These are phyloP conservation scores for Sarcoramphus papa DNA, from an alignment of 2,797 vertebrate genomes.

Conservation along the genomic window DNA sequence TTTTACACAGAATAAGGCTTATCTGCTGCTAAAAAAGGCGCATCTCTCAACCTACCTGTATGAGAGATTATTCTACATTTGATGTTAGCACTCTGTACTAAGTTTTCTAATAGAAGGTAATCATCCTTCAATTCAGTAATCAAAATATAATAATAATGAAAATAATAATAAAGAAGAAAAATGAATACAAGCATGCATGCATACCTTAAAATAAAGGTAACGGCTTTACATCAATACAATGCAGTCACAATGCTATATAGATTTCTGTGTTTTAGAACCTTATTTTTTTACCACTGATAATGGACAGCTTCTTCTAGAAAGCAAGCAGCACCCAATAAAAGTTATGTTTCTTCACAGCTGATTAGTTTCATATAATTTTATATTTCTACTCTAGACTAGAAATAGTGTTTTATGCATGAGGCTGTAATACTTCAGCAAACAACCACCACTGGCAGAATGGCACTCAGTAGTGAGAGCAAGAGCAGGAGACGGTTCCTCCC, in stretches of 20 bases:
- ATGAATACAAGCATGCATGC: neutral
- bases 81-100: neutral
- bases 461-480: neutral
- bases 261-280: neutral
- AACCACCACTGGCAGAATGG: neutral
- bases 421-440: neutral
- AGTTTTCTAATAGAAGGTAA: neutral
- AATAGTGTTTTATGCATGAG: neutral
- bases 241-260: neutral
- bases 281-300: neutral
- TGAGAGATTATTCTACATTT: neutral
- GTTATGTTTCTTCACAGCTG: neutral
- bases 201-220: neutral
- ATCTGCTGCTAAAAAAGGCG: neutral
- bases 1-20: neutral
- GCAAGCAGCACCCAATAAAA: neutral
- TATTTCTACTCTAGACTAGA: neutral
- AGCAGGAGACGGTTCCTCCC: fast-evolving
- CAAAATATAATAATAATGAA: too few relatives aligned
- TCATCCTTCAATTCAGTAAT: neutral
- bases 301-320: neutral
- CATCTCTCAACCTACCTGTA: neutral
- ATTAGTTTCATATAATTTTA: neutral
- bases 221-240: neutral
- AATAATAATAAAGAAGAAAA: neutral